Percentiles rank a stretch among this genome's conserved stretches.
phyloP scores from a whole-genome alignment of 2,113 vertebrate species.

The Caloenas nicobarica region DNA sequence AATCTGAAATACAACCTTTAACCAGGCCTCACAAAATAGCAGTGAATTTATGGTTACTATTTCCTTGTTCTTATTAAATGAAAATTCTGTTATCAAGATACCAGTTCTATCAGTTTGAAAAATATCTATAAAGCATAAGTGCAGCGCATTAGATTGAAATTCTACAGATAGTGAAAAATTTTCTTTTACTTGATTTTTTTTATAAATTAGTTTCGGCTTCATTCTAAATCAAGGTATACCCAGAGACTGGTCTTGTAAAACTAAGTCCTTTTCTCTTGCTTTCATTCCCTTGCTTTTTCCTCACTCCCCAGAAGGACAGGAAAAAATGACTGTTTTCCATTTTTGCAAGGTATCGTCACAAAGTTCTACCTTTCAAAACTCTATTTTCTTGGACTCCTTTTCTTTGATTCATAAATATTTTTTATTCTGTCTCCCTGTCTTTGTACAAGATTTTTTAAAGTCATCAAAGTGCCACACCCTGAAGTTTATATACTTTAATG shows the following conservation, averaged over 20 bases:
- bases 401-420: not conserved
- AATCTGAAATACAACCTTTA: not conserved
- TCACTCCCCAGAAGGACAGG: not conserved
- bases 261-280: not conserved
- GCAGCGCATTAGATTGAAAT: not conserved
- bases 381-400: fast-evolving
- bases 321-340: not conserved
- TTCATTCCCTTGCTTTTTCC: not conserved
- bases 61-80: not conserved
- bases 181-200: not conserved
- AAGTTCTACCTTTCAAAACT: not conserved
- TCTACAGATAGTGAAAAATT: not conserved
- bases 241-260: fast-evolving
- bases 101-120: not conserved
- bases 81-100: not conserved
- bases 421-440: not conserved
- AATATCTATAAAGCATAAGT: not conserved
- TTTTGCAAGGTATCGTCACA: not conserved
- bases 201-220: not conserved
- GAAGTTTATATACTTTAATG: not conserved
- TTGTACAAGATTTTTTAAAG: not conserved
- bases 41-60: not conserved
- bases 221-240: not conserved
- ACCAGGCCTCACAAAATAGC: not conserved
- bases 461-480: not conserved